Percentiles rank a stretch among this genome's conserved stretches.
Conservation (phyloP, 2,113 vertebrate genomes). For the Taurulus bubalis region DNA sequence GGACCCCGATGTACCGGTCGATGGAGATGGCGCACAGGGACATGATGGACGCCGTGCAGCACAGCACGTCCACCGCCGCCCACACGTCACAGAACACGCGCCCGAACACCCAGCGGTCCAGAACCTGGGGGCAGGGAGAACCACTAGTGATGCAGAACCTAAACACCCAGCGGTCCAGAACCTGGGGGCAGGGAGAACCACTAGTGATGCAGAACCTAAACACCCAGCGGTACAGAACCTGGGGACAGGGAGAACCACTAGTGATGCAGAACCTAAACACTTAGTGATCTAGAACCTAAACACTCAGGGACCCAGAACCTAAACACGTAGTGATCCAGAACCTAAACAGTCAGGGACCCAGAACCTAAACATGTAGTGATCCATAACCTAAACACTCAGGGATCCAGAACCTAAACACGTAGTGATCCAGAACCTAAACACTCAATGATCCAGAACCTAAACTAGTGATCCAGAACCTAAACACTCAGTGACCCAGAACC, state of each 20-base stretch:
- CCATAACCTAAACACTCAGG: background rate
- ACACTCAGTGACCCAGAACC: too few relatives aligned
- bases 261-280: constrained; percentile 20
- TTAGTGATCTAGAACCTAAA: too few relatives aligned
- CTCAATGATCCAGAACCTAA: too few relatives aligned
- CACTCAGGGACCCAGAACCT: background rate
- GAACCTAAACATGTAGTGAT: background rate
- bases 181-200: constrained; percentile 41
- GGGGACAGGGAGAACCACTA: constrained; percentile 1
- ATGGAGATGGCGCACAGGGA: constrained; percentile 77
- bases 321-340: background rate
- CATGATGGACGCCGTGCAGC: constrained; percentile 78
- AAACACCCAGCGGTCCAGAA: constrained; percentile 75
- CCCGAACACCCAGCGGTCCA: constrained; percentile 74
- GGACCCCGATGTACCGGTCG: constrained; percentile 74
- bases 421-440: too few relatives aligned
- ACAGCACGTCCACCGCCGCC: constrained; percentile 76
- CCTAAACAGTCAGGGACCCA: background rate
- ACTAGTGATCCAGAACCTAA: too few relatives aligned
- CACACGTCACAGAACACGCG: constrained; percentile 77
- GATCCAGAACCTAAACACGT: too few relatives aligned
- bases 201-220: constrained; percentile 30
- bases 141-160: background rate
- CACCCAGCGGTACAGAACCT: constrained; percentile 74
- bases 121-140: constrained; percentile 48